phyloP scores from a whole-genome alignment of 2,113 vertebrate genomes.

The Nannospalax galili region DNA sequence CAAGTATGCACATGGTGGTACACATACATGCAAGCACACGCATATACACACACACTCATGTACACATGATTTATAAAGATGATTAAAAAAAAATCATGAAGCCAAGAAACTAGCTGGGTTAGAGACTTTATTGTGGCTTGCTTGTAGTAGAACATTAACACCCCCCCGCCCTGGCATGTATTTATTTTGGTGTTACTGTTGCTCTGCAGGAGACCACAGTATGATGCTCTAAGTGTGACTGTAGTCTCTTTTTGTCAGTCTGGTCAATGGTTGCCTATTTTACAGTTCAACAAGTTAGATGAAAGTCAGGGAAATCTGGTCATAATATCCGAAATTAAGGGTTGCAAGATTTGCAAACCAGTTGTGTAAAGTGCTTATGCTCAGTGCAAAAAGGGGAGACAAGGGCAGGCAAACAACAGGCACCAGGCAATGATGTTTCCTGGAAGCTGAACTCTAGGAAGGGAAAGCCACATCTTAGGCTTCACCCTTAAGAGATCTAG shows the following conservation, averaged over 20 bases:
- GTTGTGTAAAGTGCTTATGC: conserved; percentile 87
- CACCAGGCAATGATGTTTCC: neutral
- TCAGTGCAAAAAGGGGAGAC: conserved; percentile 87
- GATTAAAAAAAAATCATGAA: neutral
- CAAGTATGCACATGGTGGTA: neutral
- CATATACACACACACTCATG: neutral
- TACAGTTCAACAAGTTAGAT: conserved; percentile 42
- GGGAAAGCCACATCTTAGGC: neutral
- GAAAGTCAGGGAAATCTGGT: conserved; percentile 63
- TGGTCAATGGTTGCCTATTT: conserved; percentile 28
- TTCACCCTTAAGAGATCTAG: neutral
- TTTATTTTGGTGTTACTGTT: neutral
- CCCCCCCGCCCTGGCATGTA: neutral
- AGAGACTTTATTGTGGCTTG: conserved; percentile 71
- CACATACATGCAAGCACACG: neutral
- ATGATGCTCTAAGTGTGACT: neutral
- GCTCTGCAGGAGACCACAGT: conserved; percentile 40
- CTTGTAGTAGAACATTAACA: conserved; percentile 10
- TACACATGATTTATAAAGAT: neutral
- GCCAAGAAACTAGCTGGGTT: neutral
- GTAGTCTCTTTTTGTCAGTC: conserved; percentile 6
- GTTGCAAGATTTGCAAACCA: conserved; percentile 71
- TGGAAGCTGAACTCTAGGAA: conserved; percentile 16
- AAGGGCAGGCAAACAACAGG: conserved; percentile 62
- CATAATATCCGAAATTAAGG: conserved; percentile 69